These are phyloP conservation scores for Amphimedon queenslandica DNA, from an alignment of 37 sponge, comb jelly and placozoan species.

Conservation along the genomic window DNA sequence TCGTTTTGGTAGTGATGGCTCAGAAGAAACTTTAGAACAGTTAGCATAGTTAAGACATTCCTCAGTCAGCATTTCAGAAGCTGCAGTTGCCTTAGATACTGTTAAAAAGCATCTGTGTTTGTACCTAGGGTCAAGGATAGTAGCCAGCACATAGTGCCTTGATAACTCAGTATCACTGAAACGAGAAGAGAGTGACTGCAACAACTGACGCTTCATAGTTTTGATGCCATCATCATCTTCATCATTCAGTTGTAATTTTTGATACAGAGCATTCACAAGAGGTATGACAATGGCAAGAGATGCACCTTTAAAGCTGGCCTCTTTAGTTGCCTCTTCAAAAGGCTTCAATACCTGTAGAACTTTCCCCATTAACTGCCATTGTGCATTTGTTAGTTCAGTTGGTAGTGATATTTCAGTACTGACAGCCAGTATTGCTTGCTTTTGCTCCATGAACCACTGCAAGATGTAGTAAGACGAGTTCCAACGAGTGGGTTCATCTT, in stretches of 20 bases:
- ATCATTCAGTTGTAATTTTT: not conserved
- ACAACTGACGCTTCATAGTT: not conserved
- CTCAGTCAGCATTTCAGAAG: not conserved
- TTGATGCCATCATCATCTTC: not conserved
- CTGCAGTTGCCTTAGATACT: not conserved
- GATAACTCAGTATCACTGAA: not conserved
- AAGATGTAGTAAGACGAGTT: slow-evolving; percentile 1
- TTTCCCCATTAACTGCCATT: slow-evolving; percentile 1
- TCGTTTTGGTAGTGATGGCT: no score
- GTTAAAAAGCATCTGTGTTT: not conserved
- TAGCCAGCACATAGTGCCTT: not conserved
- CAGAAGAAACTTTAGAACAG: no score
- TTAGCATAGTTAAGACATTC: not conserved
- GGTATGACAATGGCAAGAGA: not conserved
- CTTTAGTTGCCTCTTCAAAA: slow-evolving; percentile 5
- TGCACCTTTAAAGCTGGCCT: not conserved
- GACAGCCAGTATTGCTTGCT: not conserved
- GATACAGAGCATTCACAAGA: not conserved
- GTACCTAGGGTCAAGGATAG: not conserved
- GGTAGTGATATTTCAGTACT: not conserved
- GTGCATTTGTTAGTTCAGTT: not conserved
- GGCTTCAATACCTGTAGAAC: slow-evolving; percentile 9
- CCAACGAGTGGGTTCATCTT: slow-evolving; percentile 9
- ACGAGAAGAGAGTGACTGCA: not conserved
- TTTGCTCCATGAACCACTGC: slow-evolving; percentile 1